Evolutionary conservation across 35 echinoderm and acorn worm genomes (phyloP).

Genomic region (Apostichopus parvimensis): DNA sequence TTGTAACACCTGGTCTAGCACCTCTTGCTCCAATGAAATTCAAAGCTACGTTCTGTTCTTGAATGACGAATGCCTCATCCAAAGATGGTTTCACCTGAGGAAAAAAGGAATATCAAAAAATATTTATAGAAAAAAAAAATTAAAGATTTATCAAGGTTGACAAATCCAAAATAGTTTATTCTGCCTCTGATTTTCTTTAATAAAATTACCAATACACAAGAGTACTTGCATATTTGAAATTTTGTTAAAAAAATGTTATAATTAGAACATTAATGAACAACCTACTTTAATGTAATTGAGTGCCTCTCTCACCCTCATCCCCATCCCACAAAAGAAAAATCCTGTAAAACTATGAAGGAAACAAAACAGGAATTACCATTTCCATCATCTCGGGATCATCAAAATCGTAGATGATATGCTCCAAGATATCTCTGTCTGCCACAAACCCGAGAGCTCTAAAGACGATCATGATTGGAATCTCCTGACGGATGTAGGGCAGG

Average conservation of each 20-base stretch:
- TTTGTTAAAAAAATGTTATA: no score
- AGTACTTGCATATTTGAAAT: no score
- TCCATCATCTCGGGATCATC: conserved; percentile 99
- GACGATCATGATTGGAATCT: conserved; percentile 98
- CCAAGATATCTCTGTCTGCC: conserved; percentile 94
- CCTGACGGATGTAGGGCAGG: conserved; percentile 88
- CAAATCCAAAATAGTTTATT: no score
- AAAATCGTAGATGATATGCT: conserved; percentile 99
- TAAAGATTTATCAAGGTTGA: no score
- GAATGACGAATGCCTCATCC: conserved; percentile 98
- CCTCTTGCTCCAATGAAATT: conserved; percentile 98
- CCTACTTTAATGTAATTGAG: no score
- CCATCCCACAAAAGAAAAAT: no score
- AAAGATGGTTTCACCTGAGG: conserved; percentile 93
- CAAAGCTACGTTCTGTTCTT: conserved; percentile 97
- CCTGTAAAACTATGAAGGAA: no score
- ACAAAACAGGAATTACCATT: conserved; percentile 66
- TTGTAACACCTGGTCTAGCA: conserved; percentile 97
- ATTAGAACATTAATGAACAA: no score
- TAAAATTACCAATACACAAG: no score
- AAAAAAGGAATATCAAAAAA: neutral
- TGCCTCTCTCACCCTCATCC: no score
- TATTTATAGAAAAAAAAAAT: no score
- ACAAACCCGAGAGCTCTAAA: conserved; percentile 97
- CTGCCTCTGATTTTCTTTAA: no score